Percentiles rank a stretch among this genome's conserved stretches.
phyloP scores from a whole-genome alignment of 2,888 invertebrate species.

The Hirtodrosophila cameraria region DNA sequence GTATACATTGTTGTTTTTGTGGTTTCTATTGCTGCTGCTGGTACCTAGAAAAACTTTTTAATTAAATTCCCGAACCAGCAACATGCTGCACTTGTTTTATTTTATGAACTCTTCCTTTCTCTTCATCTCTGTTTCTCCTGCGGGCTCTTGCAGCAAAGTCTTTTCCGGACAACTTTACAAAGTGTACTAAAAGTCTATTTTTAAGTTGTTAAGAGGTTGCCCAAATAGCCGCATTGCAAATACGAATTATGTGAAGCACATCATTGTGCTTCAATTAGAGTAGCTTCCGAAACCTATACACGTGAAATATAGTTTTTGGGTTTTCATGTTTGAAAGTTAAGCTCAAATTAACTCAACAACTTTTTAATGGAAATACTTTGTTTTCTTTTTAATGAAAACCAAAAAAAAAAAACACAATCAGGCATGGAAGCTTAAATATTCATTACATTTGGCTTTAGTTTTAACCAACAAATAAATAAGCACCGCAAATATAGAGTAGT shows the following conservation, averaged over 20 bases:
- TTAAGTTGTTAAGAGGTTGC: conserved; percentile 24
- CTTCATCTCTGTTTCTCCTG: too few species aligned
- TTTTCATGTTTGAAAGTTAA: too few species aligned
- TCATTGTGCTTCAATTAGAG: conserved; percentile 15
- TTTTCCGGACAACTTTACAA: conserved; percentile 57
- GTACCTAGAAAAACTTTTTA: conserved; percentile 65
- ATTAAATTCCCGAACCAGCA: conserved; percentile 63
- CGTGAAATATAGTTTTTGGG: too few species aligned
- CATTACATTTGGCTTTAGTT: too few species aligned
- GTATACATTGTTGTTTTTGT: conserved; percentile 9
- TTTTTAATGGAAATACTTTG: too few species aligned
- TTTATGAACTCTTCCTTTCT: conserved; percentile 32
- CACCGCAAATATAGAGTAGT: too few species aligned
- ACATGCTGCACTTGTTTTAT: conserved; percentile 32
- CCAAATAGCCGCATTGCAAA: conserved; percentile 11
- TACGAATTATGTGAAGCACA: neutral
- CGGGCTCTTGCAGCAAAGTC: conserved; percentile 18
- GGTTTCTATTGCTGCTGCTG: conserved; percentile 27
- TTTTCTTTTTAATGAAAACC: too few species aligned
- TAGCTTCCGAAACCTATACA: too few species aligned
- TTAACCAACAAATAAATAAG: too few species aligned
- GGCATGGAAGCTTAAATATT: too few species aligned
- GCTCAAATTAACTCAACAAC: too few species aligned
- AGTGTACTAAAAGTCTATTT: conserved; percentile 52
- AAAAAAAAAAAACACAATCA: too few species aligned